phyloP scores from a whole-genome alignment of 2,113 vertebrate species.

The Fulica atra region DNA sequence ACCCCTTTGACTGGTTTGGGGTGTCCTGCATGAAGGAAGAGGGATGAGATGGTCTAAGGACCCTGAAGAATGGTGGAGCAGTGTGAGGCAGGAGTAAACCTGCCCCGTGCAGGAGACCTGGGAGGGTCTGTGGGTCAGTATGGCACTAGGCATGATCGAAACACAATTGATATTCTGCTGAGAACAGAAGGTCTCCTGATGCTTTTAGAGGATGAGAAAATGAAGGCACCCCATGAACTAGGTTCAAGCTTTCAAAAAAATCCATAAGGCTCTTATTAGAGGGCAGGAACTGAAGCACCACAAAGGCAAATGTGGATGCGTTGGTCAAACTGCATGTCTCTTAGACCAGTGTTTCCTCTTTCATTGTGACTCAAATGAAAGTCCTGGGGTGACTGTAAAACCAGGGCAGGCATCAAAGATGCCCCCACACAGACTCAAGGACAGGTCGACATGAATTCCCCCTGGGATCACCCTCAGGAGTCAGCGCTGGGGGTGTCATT shows the following conservation, averaged over 20 bases:
- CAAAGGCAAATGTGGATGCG: neutral
- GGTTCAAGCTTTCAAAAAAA: neutral
- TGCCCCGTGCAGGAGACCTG: neutral
- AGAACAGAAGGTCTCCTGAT: neutral
- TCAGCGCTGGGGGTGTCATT: neutral
- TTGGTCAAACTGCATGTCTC: neutral
- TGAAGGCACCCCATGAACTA: accelerated
- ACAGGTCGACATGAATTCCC: neutral
- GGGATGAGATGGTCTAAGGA: neutral
- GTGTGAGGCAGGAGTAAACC: neutral
- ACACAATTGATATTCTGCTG: accelerated
- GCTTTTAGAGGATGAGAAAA: neutral
- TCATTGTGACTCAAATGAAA: neutral
- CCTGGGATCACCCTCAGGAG: neutral
- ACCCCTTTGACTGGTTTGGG: neutral
- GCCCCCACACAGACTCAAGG: neutral
- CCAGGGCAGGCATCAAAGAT: neutral
- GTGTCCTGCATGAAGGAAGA: neutral
- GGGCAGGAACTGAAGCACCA: neutral
- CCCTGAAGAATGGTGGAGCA: neutral
- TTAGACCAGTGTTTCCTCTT: neutral
- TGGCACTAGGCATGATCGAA: neutral
- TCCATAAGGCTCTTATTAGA: neutral
- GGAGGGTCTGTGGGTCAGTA: neutral
- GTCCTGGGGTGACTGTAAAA: neutral